A percentile compares a stretch with the other conserved stretches of the same genome.
Evolutionary conservation across 1,140 invertebrate species (phyloP).

Genomic region (Druon quercuslanigerum): DNA sequence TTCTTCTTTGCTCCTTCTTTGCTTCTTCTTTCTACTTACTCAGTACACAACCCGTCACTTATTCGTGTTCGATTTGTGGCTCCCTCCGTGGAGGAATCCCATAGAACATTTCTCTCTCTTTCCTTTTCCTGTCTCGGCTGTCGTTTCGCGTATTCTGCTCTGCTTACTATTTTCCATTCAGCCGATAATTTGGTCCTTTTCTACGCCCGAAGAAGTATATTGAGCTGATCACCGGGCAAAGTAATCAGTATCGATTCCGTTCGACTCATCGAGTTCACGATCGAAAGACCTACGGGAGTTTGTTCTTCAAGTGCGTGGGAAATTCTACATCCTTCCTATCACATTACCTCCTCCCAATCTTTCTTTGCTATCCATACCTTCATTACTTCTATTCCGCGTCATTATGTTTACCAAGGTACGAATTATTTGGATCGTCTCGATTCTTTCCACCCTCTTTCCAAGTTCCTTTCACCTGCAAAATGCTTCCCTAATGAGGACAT

Average conservation of each 20-base stretch:
- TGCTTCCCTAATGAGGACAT: not conserved
- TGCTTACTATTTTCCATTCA: not conserved
- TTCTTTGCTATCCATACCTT: not conserved
- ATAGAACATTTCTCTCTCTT: not conserved
- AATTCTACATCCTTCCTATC: slow-evolving; percentile 26
- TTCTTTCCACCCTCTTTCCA: slow-evolving; percentile 10
- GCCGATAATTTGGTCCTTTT: not conserved
- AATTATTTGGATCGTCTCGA: slow-evolving; percentile 20
- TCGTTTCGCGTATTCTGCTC: not conserved
- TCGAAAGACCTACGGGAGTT: slow-evolving; percentile 28
- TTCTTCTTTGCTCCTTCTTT: no score
- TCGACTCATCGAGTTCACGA: slow-evolving; percentile 24
- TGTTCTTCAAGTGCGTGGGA: slow-evolving; percentile 20
- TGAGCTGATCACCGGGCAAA: not conserved
- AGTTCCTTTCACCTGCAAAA: slow-evolving; percentile 14
- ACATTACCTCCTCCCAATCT: slow-evolving; percentile 27
- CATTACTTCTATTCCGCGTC: slow-evolving; percentile 23
- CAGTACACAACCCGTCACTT: no score
- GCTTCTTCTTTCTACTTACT: no score
- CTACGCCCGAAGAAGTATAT: not conserved
- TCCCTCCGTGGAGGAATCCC: no score
- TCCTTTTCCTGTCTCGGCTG: not conserved
- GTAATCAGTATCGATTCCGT: slow-evolving; percentile 28
- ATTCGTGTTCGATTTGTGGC: no score
- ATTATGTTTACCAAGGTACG: slow-evolving; percentile 22